Evolutionary conservation across 2,797 vertebrate species (phyloP).

Genomic region (Moxostoma hubbsi): DNA sequence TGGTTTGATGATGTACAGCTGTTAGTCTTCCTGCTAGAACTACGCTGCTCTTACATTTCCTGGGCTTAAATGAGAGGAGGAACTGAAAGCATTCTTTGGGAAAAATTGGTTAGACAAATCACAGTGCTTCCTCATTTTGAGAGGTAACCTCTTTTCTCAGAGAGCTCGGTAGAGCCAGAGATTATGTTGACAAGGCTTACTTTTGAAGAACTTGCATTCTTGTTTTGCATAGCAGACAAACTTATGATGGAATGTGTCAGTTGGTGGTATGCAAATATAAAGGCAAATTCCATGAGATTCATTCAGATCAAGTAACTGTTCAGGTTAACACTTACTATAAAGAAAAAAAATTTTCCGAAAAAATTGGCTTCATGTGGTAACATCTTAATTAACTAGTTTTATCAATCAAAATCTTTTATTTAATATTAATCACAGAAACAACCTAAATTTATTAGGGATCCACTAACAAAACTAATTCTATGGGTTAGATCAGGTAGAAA

Average conservation of each 20-base stretch:
- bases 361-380: no score
- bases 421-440: no score
- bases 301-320: slow-evolving; percentile 9
- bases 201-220: neutral
- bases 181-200: neutral
- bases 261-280: slow-evolving; percentile 46
- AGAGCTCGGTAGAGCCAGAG: neutral
- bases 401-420: no score
- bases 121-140: slow-evolving; percentile 32
- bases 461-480: no score
- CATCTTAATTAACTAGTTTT: no score
- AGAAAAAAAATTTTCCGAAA: no score
- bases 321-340: neutral
- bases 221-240: slow-evolving; percentile 2
- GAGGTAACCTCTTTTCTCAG: neutral
- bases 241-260: slow-evolving; percentile 11
- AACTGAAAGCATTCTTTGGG: slow-evolving; percentile 18
- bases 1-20: no score
- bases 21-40: no score
- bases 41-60: no score
- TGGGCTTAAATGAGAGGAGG: slow-evolving; percentile 7
- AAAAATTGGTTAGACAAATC: neutral
- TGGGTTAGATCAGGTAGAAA: no score
- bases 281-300: slow-evolving; percentile 37
- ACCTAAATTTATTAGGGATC: no score